Conservation (phyloP, 2,113 vertebrate species). For the Melanerpes aurifrons region DNA sequence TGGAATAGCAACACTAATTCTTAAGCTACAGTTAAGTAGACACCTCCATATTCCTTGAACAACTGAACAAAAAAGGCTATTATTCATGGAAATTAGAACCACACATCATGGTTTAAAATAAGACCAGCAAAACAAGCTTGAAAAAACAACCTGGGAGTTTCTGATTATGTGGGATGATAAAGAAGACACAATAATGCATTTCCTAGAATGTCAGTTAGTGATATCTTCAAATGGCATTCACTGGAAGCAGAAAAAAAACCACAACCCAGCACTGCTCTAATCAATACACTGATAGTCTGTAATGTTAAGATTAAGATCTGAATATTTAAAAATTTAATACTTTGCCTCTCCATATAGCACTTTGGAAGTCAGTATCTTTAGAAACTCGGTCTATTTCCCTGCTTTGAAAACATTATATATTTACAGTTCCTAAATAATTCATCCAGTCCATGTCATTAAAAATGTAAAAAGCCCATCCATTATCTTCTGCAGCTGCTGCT, state of each 20-base stretch:
- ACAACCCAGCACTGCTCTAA: constrained; percentile 41
- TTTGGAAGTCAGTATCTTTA: constrained; percentile 78
- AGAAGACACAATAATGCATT: constrained; percentile 60
- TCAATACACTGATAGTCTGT: constrained; percentile 74
- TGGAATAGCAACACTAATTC: not conserved
- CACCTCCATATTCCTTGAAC: not conserved
- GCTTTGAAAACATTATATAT: constrained; percentile 79
- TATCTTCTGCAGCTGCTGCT: constrained; percentile 63
- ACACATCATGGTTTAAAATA: not conserved
- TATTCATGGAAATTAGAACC: constrained; percentile 43
- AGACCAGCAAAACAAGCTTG: not conserved
- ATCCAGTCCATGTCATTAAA: constrained; percentile 73
- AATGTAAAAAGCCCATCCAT: constrained; percentile 75
- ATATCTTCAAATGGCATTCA: constrained; percentile 71
- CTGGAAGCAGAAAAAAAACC: constrained; percentile 58
- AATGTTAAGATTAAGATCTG: constrained; percentile 80
- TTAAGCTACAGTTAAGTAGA: not conserved
- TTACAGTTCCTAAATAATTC: constrained; percentile 82
- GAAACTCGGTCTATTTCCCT: constrained; percentile 72
- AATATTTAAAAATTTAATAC: constrained; percentile 83
- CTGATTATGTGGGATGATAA: constrained; percentile 65
- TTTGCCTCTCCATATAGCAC: constrained; percentile 70
- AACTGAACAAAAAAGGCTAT: not conserved
- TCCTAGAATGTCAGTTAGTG: constrained; percentile 65
- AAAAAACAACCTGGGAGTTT: constrained; percentile 41